Evolutionary conservation across 2,888 invertebrate species (phyloP).

Genomic region (Drosophila nigricruria): DNA sequence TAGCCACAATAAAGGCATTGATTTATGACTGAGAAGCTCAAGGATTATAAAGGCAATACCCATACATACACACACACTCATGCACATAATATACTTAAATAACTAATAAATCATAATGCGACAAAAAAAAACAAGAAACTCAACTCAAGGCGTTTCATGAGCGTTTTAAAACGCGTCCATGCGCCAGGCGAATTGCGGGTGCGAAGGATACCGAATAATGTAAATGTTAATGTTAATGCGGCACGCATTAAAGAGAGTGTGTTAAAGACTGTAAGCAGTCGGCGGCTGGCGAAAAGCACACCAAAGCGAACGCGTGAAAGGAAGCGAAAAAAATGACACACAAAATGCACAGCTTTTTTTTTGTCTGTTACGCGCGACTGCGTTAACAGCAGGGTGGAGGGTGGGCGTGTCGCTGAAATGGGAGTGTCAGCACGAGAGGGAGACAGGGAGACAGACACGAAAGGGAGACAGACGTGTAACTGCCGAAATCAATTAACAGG

Average conservation of each 20-base stretch:
- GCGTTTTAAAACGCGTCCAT: constrained; percentile 40
- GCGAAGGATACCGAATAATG: constrained; percentile 45
- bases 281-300: constrained; percentile 10
- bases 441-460: constrained; percentile 1
- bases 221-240: constrained; percentile 44
- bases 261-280: background rate
- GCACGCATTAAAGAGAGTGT: constrained; percentile 23
- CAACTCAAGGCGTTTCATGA: constrained; percentile 16
- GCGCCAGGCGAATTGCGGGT: constrained; percentile 22
- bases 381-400: constrained; percentile 3
- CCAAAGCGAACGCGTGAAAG: constrained; percentile 26
- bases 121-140: background rate
- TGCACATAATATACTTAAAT: constrained; percentile 11
- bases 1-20: constrained; percentile 1
- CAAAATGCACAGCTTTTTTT: constrained; percentile 37
- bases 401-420: background rate
- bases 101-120: constrained; percentile 48
- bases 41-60: constrained; percentile 29
- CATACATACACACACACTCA: constrained; percentile 3
- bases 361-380: constrained; percentile 48
- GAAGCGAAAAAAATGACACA: constrained; percentile 32
- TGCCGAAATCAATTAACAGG: constrained; percentile 58
- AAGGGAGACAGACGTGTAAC: background rate
- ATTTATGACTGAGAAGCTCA: constrained; percentile 25
- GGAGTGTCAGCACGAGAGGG: constrained; percentile 31